Percentiles rank a stretch among this genome's conserved stretches.
phyloP scores from a whole-genome alignment of 2,888 invertebrate genomes.

The Torymus aiolomorphi region DNA sequence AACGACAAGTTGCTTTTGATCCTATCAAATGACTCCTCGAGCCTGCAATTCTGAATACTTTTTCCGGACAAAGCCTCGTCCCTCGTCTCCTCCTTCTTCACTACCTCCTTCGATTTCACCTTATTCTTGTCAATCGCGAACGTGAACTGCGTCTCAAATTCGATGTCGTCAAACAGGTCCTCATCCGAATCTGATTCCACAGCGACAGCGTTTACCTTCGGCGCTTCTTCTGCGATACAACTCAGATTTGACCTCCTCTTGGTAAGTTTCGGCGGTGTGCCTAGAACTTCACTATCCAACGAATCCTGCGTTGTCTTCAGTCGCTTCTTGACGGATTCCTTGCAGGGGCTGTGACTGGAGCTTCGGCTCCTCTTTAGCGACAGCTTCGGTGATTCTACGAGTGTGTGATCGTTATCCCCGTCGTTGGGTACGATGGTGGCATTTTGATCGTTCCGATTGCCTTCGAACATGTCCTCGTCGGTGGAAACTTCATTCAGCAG shows the following conservation, averaged over 20 bases:
- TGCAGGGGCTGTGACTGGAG: conserved; percentile 22
- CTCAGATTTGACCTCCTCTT: neutral
- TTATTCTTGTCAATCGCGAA: neutral
- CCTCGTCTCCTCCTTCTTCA: neutral
- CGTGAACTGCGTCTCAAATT: conserved; percentile 43
- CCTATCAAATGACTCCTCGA: no score
- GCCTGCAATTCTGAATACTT: no score
- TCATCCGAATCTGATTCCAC: conserved; percentile 37
- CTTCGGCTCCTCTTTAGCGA: conserved; percentile 39
- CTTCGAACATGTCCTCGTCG: conserved; percentile 10
- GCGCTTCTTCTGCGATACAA: neutral
- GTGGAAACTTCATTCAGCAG: conserved; percentile 25
- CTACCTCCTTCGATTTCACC: neutral
- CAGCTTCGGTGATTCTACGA: neutral
- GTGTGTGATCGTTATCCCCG: neutral
- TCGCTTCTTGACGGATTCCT: conserved; percentile 20
- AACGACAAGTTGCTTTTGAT: no score
- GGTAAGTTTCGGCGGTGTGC: conserved; percentile 24
- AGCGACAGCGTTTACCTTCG: neutral
- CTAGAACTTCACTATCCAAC: conserved; percentile 30
- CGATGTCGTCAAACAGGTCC: conserved; percentile 45
- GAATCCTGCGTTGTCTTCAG: conserved; percentile 12
- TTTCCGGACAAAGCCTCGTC: neutral
- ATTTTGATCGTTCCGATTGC: conserved; percentile 1
- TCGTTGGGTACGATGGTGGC: neutral